Percentiles rank a stretch among this genome's conserved stretches.
phyloP scores from a whole-genome alignment of 2,888 invertebrate genomes.

The Synanthedon vespiformis region DNA sequence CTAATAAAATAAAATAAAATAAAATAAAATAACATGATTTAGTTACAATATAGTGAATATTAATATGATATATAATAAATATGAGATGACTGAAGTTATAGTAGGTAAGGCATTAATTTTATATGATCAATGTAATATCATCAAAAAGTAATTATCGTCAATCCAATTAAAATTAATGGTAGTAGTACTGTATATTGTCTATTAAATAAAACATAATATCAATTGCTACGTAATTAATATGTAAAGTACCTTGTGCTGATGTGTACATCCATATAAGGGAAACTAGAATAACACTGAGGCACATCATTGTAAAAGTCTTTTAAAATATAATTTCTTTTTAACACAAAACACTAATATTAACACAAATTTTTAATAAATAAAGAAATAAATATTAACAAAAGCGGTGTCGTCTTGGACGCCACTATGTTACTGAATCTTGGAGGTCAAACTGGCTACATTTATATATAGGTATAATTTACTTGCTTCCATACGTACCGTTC shows the following conservation, averaged over 20 bases:
- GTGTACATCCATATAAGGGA: slow-evolving; percentile 28
- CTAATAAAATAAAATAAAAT: no score
- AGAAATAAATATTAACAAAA: slow-evolving; percentile 4
- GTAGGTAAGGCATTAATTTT: no score
- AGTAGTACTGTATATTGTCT: no score
- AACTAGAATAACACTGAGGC: slow-evolving; percentile 9
- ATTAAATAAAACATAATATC: no score
- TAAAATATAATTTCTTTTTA: slow-evolving; percentile 3
- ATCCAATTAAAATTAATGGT: no score
- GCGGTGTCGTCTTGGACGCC: slow-evolving; percentile 19
- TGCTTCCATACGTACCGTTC: slow-evolving; percentile 31
- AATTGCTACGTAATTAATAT: no score
- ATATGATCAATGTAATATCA: no score
- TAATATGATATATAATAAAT: no score
- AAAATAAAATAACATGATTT: no score
- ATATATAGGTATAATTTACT: slow-evolving; percentile 27
- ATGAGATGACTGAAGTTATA: no score
- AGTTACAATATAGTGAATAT: no score
- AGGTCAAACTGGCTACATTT: slow-evolving; percentile 52
- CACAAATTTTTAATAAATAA: slow-evolving; percentile 2
- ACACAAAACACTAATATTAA: slow-evolving; percentile 4
- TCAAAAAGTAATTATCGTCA: no score
- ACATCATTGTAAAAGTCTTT: slow-evolving; percentile 26
- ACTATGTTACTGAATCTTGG: slow-evolving; percentile 45
- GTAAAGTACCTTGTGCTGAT: not conserved